Percentiles rank a stretch among this genome's conserved stretches.
Evolutionary conservation across 2,888 invertebrate species (phyloP).

Genomic region (Drosophila nigricruria): DNA sequence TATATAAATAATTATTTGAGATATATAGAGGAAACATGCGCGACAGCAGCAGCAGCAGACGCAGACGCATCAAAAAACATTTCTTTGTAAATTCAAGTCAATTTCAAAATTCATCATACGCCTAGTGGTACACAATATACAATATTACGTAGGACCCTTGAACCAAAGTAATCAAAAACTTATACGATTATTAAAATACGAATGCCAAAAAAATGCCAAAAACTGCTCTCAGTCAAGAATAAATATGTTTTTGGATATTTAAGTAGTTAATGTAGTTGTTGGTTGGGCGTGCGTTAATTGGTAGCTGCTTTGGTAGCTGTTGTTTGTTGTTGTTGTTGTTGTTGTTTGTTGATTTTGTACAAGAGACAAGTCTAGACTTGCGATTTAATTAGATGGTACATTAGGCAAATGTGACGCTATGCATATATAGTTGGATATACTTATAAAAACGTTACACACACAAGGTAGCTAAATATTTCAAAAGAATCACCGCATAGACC

Average conservation of each 20-base stretch:
- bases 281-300: slow-evolving; percentile 70
- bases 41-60: slow-evolving; percentile 69
- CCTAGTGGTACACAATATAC: slow-evolving; percentile 78
- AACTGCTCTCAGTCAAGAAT: slow-evolving; percentile 49
- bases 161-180: slow-evolving; percentile 38
- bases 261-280: slow-evolving; percentile 37
- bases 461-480: slow-evolving; percentile 73
- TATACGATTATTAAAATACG: slow-evolving; percentile 31
- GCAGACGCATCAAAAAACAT: slow-evolving; percentile 51
- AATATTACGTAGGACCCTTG: slow-evolving; percentile 47
- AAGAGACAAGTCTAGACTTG: slow-evolving; percentile 67
- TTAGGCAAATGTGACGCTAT: slow-evolving; percentile 64
- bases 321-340: slow-evolving; percentile 31
- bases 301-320: slow-evolving; percentile 64
- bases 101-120: slow-evolving; percentile 69
- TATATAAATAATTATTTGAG: slow-evolving; percentile 10
- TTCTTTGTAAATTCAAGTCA: slow-evolving; percentile 18
- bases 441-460: slow-evolving; percentile 75
- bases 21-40: slow-evolving; percentile 64
- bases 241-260: slow-evolving; percentile 19
- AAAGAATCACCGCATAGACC: slow-evolving; percentile 63
- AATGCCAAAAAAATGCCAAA: slow-evolving; percentile 56
- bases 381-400: slow-evolving; percentile 48
- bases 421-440: slow-evolving; percentile 51
- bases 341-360: slow-evolving; percentile 49